Evolutionary conservation across 35 echinoderm and acorn worm species (phyloP).

Genomic region (Apostichopus parvimensis): DNA sequence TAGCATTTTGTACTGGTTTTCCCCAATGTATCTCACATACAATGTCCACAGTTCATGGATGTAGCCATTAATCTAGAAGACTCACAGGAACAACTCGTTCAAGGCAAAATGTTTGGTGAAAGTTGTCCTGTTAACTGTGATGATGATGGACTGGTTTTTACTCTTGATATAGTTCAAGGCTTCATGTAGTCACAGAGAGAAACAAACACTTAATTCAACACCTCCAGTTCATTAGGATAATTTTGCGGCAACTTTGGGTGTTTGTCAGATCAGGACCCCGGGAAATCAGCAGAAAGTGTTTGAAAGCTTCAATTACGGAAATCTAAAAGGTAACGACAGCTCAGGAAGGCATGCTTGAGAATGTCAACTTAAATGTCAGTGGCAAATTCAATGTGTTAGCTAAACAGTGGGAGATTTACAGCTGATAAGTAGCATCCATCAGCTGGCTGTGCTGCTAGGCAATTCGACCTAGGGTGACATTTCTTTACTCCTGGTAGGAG

Average conservation of each 20-base stretch:
- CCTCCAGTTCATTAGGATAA: conserved; percentile 15
- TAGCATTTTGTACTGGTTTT: no score
- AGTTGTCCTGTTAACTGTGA: no score
- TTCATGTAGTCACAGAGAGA: neutral
- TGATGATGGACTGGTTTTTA: neutral
- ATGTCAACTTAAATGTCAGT: conserved; percentile 36
- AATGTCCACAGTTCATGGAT: no score
- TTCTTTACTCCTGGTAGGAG: neutral
- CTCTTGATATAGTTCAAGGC: neutral
- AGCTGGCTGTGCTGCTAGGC: neutral
- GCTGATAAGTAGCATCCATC: neutral
- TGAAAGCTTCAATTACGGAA: neutral
- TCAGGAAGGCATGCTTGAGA: conserved; percentile 3
- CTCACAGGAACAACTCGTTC: no score
- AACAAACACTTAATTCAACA: conserved; percentile 3
- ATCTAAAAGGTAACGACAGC: neutral
- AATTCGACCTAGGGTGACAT: neutral
- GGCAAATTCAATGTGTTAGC: conserved; percentile 12
- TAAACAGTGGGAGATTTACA: conserved; percentile 31
- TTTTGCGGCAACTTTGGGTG: neutral
- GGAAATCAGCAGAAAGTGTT: neutral
- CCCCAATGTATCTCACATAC: no score
- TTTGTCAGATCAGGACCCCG: neutral
- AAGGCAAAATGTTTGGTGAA: no score
- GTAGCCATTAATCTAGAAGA: no score